Conservation (phyloP, 2,113 vertebrate species). For the Rhadina sibilatrix region DNA sequence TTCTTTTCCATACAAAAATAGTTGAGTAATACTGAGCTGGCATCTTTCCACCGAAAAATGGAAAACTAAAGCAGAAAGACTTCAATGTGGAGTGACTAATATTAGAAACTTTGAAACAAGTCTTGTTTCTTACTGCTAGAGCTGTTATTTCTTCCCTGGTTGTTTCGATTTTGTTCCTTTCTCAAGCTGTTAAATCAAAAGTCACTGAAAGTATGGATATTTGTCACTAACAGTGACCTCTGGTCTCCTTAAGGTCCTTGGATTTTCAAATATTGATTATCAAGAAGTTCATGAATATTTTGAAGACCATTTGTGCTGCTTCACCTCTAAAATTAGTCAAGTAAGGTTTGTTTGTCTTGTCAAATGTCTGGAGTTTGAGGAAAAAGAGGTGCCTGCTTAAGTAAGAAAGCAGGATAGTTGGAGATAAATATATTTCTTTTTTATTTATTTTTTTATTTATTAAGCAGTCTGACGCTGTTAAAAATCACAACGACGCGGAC, state of each 20-base stretch:
- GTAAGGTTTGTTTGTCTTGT: background rate
- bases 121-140: background rate
- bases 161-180: background rate
- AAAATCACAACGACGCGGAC: too few relatives aligned
- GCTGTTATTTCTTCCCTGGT: background rate
- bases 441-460: too few relatives aligned
- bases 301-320: background rate
- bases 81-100: background rate
- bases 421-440: background rate
- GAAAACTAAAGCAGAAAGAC: background rate
- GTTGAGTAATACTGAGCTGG: background rate
- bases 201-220: background rate
- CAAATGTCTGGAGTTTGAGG: background rate
- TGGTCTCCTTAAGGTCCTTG: background rate
- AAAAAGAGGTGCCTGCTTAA: background rate
- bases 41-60: fast-evolving
- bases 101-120: background rate
- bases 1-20: background rate
- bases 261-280: background rate
- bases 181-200: background rate
- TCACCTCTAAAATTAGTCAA: background rate
- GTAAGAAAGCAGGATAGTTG: background rate
- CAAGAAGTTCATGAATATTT: background rate
- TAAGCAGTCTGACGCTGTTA: background rate
- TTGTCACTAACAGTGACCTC: background rate